A percentile compares a stretch with the other conserved stretches of the same genome.
Evolutionary conservation across 2,888 invertebrate genomes (phyloP).

Genomic region (Eristalinus sepulchralis): DNA sequence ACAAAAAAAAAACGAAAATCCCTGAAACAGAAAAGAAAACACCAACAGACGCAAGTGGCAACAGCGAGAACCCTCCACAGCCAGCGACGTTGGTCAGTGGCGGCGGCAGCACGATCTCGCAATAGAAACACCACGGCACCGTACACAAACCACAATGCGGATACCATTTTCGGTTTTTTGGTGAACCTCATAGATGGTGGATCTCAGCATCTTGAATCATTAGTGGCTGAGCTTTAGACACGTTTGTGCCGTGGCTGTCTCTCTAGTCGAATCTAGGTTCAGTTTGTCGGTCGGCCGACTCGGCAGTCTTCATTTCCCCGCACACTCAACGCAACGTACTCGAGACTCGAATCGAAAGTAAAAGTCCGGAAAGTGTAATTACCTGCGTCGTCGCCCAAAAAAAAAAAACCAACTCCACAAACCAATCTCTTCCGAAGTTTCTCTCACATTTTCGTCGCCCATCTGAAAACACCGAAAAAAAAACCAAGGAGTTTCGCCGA

Average conservation of each 20-base stretch:
- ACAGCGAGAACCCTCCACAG: slow-evolving; percentile 44
- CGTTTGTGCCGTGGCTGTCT: slow-evolving; percentile 38
- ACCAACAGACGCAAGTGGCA: slow-evolving; percentile 4
- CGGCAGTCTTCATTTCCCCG: slow-evolving; percentile 51
- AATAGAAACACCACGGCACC: slow-evolving; percentile 30
- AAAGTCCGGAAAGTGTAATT: slow-evolving; percentile 39
- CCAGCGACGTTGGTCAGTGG: slow-evolving; percentile 19
- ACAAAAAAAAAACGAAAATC: slow-evolving; percentile 5
- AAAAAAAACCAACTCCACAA: neutral
- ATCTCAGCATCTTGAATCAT: slow-evolving; percentile 58
- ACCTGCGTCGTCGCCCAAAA: neutral
- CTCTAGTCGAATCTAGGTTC: slow-evolving; percentile 43
- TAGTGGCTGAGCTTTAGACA: slow-evolving; percentile 54
- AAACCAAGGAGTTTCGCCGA: neutral
- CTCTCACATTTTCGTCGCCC: slow-evolving; percentile 29
- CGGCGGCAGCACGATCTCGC: slow-evolving; percentile 38
- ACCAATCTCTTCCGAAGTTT: slow-evolving; percentile 42
- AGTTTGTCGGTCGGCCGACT: slow-evolving; percentile 66
- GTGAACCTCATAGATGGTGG: slow-evolving; percentile 64
- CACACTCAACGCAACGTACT: slow-evolving; percentile 21
- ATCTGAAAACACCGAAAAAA: neutral
- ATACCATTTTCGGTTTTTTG: slow-evolving; percentile 42
- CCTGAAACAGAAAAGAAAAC: slow-evolving; percentile 22
- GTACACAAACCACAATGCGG: slow-evolving; percentile 37
- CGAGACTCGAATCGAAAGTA: slow-evolving; percentile 24